Conservation (phyloP, 2,888 invertebrate genomes). For the Callinectes sapidus region DNA sequence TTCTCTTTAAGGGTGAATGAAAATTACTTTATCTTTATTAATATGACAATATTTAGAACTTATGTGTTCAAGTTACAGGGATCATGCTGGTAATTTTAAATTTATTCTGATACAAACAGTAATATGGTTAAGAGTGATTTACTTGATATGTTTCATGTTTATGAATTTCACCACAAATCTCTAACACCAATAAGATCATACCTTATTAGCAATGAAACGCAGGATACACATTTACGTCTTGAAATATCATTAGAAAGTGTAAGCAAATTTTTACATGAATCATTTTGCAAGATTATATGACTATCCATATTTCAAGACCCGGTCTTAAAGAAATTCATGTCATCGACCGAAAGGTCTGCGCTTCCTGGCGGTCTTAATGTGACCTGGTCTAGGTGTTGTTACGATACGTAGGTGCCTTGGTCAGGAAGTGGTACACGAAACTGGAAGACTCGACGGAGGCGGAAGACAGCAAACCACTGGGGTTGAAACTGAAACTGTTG, state of each 20-base stretch:
- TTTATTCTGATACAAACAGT: background rate
- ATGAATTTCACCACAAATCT: background rate
- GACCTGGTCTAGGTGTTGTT: background rate
- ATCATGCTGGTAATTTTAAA: background rate
- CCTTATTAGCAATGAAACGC: background rate
- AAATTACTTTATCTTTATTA: background rate
- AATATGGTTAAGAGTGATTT: background rate
- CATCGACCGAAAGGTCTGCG: background rate
- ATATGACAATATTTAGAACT: background rate
- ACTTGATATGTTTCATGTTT: background rate
- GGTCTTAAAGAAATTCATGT: background rate
- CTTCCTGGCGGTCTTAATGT: background rate
- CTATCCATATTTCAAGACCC: background rate
- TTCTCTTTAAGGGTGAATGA: background rate
- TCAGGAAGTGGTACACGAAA: slow-evolving; percentile 31
- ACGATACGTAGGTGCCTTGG: background rate
- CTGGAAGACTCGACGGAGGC: slow-evolving; percentile 5
- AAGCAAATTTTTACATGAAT: background rate
- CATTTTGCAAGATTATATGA: background rate
- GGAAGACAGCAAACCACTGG: background rate
- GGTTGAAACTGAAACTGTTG: slow-evolving; percentile 29
- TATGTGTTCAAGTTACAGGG: background rate
- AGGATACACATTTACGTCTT: background rate
- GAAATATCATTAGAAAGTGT: background rate
- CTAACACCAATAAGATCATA: background rate